Conservation (phyloP, 64 coral and sea anemone species). For the Pocillopora verrucosa region DNA sequence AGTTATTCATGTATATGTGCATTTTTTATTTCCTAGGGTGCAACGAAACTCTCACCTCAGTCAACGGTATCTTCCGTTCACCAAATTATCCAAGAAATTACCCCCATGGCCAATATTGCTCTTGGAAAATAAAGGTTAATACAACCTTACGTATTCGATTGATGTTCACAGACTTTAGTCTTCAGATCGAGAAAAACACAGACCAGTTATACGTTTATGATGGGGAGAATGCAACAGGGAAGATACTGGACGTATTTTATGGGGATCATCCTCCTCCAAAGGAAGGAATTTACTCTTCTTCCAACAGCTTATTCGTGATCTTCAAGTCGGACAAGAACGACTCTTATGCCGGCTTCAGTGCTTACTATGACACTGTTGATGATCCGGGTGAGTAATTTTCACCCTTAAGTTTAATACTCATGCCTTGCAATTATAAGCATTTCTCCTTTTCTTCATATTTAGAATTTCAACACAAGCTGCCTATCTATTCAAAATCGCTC, state of each 20-base stretch:
- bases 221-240: not conserved
- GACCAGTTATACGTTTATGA: not conserved
- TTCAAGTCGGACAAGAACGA: conserved; percentile 1
- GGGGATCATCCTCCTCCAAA: not conserved
- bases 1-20: no score
- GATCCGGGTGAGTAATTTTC: not conserved
- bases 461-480: no score
- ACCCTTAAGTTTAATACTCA: no score
- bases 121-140: conserved; percentile 45
- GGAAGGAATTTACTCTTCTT: not conserved
- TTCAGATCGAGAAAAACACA: not conserved
- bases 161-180: conserved; percentile 7
- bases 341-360: not conserved
- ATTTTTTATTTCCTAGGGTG: conserved; percentile 18
- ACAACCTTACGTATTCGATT: not conserved
- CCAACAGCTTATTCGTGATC: not conserved
- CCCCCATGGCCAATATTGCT: conserved; percentile 61
- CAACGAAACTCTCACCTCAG: conserved; percentile 21
- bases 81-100: conserved; percentile 39
- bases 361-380: not conserved
- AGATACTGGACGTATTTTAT: not conserved
- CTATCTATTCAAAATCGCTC: no score
- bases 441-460: no score
- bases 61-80: conserved; percentile 33
- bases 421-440: no score